Evolutionary conservation across 2,888 invertebrate species (phyloP), one percentile per base, ranked within the genome.

Genomic region (Unio pictorum): DNA sequence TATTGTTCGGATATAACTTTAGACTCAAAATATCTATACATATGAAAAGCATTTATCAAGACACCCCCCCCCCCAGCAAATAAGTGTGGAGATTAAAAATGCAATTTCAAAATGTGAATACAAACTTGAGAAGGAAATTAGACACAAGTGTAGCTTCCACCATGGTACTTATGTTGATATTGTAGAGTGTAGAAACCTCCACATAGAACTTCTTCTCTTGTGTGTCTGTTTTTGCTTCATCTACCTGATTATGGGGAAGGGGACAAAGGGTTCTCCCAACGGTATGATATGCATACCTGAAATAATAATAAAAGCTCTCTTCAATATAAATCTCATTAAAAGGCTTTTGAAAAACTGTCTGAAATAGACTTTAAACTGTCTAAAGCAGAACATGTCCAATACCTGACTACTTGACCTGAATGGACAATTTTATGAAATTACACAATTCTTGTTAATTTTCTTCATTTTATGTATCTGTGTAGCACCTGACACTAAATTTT

Each of bases 141-240:
- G 90, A 78, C 1, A 93, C 92, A 0, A 92, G 91, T 57, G 92
- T 91, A 7, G 95, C 92, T 56, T 61, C 63, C 45, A 81, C 54
- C 0, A 84, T 85, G n/a, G 95, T 90, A 0, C 90, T 91, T 65
- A 94, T 93, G n/a, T 88, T 88, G 17, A 92, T 91, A 0, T 86
- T 87, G 0, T 90, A 93, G 1, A 94, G 92, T 0, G 95, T 94
- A 0, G 94, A 94, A n/a, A 94, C 89, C 65, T 93, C 94, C 20
- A 94, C 92, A 56, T 92, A 93, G 2, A 93, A 92, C 4, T 74
- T 73, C 4, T 74, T 73, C 74, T 84, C 76, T 23, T 83, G 63
- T 18, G 60, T 66, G 15, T 62, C 66, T 17, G 62, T 68, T 8
- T 67, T 58, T 11, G 71, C 64, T 30, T 66, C 67, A 17, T 78